Percentiles rank a stretch among this genome's conserved stretches.
These are phyloP conservation scores for Carcharodon carcharias DNA, from an alignment of 2,797 vertebrate species.

Conservation along the genomic window DNA sequence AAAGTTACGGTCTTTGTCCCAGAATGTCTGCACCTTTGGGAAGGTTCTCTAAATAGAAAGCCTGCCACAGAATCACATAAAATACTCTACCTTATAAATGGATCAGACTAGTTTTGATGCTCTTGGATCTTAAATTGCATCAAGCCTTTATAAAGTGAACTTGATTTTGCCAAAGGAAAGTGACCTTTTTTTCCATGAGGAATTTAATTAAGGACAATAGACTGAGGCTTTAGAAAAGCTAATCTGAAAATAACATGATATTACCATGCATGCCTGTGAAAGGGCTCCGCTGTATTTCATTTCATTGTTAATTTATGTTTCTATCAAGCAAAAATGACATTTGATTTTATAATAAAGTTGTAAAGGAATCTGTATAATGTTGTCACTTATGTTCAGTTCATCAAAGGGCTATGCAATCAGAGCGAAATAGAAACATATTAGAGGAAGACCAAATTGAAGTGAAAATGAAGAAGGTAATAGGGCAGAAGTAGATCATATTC, in stretches of 20 bases:
- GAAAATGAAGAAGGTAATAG: background rate
- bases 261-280: background rate
- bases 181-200: constrained; percentile 26
- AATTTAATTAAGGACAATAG: constrained; percentile 27
- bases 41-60: constrained; percentile 35
- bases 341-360: constrained; percentile 3
- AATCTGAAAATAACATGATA: constrained; percentile 22
- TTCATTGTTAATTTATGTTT: constrained; percentile 31
- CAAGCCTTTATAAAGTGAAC: background rate
- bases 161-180: constrained; percentile 4
- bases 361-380: background rate
- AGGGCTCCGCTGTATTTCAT: background rate
- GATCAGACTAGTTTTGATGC: constrained; percentile 22
- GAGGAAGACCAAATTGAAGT: background rate
- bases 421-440: background rate
- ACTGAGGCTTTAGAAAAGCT: background rate
- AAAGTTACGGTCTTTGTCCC: constrained; percentile 26
- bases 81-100: constrained; percentile 12
- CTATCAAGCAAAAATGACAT: background rate
- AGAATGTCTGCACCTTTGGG: constrained; percentile 34
- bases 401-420: background rate
- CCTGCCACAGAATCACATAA: constrained; percentile 15
- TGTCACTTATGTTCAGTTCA: background rate
- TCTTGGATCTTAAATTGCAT: constrained; percentile 1
- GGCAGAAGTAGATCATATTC: background rate